phyloP scores from a whole-genome alignment of 2,113 vertebrate species.

The Sardina pilchardus region DNA sequence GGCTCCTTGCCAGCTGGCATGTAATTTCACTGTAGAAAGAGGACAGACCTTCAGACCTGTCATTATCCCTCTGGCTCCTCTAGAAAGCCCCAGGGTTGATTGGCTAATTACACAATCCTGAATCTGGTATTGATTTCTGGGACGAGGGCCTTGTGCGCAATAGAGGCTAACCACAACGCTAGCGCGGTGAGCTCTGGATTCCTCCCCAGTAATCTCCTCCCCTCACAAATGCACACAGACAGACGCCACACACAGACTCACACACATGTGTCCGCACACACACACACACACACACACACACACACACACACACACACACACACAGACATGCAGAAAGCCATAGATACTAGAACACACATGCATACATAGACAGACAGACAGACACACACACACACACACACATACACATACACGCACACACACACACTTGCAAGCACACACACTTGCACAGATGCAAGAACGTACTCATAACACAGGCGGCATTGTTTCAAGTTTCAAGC shows the following conservation, averaged over 20 bases:
- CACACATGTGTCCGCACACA: background rate
- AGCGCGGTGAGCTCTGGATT: background rate
- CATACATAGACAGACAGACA: background rate
- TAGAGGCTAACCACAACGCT: conserved; percentile 25
- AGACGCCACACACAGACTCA: background rate
- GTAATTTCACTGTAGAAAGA: background rate
- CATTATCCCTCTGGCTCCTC: conserved; percentile 13
- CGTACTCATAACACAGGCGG: background rate
- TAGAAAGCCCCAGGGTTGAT: conserved; percentile 9
- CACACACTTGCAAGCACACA: background rate
- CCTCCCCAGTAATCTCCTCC: conserved; percentile 21
- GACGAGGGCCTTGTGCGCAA: background rate
- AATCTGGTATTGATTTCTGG: conserved; percentile 30
- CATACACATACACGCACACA: background rate
- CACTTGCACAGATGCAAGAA: background rate
- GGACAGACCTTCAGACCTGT: background rate
- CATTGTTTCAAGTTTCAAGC: background rate
- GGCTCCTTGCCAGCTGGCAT: background rate
- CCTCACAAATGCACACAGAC: background rate
- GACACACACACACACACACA: background rate
- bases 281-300: background rate
- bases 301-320: background rate
- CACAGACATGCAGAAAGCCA: background rate
- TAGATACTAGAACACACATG: background rate
- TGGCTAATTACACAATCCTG: conserved; percentile 20